A percentile compares a stretch with the other conserved stretches of the same genome.
Evolutionary conservation across 2,113 vertebrate genomes (phyloP).

Genomic region (Hirundichthys speculiger): DNA sequence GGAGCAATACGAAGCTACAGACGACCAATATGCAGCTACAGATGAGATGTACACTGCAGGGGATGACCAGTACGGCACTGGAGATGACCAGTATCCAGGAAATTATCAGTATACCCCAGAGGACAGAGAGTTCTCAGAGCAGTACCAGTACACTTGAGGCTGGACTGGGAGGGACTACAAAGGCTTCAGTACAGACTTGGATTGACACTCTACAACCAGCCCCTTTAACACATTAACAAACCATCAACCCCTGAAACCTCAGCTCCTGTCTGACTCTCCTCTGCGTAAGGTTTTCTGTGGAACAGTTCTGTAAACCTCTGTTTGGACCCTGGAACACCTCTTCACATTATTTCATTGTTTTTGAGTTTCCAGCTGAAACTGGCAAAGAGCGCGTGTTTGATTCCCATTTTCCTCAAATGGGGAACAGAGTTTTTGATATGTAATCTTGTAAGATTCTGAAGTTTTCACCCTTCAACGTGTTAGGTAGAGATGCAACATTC

Average conservation of each 20-base stretch:
- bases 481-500: background rate
- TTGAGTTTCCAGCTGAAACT: background rate
- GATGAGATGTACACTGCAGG: background rate
- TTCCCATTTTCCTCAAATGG: background rate
- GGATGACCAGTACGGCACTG: background rate
- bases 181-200: slow-evolving; percentile 58
- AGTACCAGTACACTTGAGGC: slow-evolving; percentile 57
- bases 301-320: slow-evolving; percentile 9
- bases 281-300: background rate
- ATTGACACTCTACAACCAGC: slow-evolving; percentile 57
- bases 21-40: background rate
- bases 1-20: background rate
- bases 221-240: slow-evolving; percentile 42
- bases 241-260: slow-evolving; percentile 22
- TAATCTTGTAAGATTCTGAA: background rate
- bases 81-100: slow-evolving; percentile 7
- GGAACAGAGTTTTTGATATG: background rate
- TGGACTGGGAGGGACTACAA: slow-evolving; percentile 37
- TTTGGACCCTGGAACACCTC: slow-evolving; percentile 14
- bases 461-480: background rate
- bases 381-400: background rate
- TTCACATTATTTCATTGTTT: background rate
- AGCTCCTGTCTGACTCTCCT: slow-evolving; percentile 15
- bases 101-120: slow-evolving; percentile 47
- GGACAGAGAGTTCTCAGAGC: slow-evolving; percentile 57